Evolutionary conservation across 2,888 invertebrate genomes (phyloP).

Genomic region (Eubasilissa splendida): DNA sequence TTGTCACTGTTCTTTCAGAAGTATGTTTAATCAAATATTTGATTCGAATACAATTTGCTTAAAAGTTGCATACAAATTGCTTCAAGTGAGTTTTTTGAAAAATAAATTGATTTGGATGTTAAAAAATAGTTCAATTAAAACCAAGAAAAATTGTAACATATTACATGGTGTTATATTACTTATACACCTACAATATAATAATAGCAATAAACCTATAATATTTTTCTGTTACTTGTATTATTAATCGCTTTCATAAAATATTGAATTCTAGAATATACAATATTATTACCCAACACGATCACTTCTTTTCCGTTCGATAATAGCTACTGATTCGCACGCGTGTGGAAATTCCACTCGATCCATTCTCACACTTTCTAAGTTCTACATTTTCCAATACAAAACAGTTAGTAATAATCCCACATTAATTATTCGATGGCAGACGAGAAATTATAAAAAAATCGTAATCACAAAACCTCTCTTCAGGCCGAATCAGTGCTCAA

Average conservation of each 20-base stretch:
- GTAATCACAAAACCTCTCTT: not conserved
- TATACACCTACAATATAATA: too few relatives aligned
- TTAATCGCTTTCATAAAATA: not conserved
- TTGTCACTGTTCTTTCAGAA: too few relatives aligned
- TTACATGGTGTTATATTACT: too few relatives aligned
- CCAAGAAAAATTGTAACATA: too few relatives aligned
- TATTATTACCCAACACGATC: not conserved
- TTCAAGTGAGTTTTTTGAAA: too few relatives aligned
- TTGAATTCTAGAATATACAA: not conserved
- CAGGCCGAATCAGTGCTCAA: not conserved
- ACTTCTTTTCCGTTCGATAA: constrained; percentile 21
- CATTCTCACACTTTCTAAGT: constrained; percentile 44
- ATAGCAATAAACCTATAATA: too few relatives aligned
- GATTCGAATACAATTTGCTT: too few relatives aligned
- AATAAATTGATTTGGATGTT: too few relatives aligned
- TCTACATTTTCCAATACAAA: constrained; percentile 37
- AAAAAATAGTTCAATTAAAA: too few relatives aligned
- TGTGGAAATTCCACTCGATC: constrained; percentile 1
- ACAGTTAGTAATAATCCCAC: not conserved
- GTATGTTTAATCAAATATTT: too few relatives aligned
- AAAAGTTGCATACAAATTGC: too few relatives aligned
- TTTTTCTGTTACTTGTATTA: too few relatives aligned
- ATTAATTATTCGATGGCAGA: constrained; percentile 8
- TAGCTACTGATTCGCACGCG: constrained; percentile 25
- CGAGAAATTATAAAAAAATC: constrained; percentile 14